phyloP scores from a whole-genome alignment of 2,797 vertebrate species.

The Heteromormyrus szaboi region DNA sequence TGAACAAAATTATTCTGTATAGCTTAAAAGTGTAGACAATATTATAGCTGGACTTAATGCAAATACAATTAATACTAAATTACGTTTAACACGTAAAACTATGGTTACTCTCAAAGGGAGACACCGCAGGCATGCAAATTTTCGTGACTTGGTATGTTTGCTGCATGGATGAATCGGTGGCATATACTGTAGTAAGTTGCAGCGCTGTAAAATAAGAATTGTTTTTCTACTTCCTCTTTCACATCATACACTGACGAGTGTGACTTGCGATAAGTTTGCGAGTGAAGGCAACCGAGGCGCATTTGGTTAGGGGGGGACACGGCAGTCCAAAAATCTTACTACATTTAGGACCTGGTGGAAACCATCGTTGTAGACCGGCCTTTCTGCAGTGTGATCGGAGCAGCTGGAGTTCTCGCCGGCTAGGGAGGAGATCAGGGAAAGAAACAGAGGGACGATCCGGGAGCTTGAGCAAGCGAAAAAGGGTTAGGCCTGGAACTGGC shows the following conservation, averaged over 20 bases:
- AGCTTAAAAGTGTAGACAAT: background rate
- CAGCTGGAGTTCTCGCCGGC: slow-evolving; percentile 40
- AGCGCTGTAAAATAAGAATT: background rate
- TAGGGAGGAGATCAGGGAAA: slow-evolving; percentile 42
- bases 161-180: background rate
- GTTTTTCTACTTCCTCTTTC: background rate
- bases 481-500: slow-evolving; percentile 30
- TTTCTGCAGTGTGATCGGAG: slow-evolving; percentile 27
- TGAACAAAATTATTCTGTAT: background rate
- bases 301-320: background rate
- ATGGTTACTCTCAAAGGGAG: background rate
- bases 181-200: background rate
- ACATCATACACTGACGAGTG: background rate
- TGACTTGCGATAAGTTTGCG: background rate
- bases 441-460: slow-evolving; percentile 44
- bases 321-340: background rate
- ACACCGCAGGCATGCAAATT: background rate
- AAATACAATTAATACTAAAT: background rate
- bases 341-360: slow-evolving; percentile 27
- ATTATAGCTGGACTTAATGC: background rate
- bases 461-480: slow-evolving; percentile 18
- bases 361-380: background rate
- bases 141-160: background rate
- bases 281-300: background rate
- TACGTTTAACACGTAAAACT: background rate